Percentiles rank a stretch among this genome's conserved stretches.
Evolutionary conservation across 2,888 invertebrate genomes (phyloP).

Genomic region (Meandrusa payeni): DNA sequence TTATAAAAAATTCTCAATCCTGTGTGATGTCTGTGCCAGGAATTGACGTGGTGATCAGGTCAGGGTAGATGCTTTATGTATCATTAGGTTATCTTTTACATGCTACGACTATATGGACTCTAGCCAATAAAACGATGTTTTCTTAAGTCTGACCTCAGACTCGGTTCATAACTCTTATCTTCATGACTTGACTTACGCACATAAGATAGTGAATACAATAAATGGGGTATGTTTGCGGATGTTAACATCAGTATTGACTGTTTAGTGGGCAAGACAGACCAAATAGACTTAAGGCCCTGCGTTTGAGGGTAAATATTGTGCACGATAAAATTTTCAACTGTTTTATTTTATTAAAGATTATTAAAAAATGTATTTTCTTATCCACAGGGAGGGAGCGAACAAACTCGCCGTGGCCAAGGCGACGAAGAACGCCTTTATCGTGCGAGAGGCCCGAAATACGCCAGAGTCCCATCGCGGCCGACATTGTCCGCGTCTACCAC

Average conservation of each 20-base stretch:
- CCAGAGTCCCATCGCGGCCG: constrained; percentile 70
- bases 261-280: constrained; percentile 41
- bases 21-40: constrained; percentile 40
- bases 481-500: constrained; percentile 82
- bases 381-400: constrained; percentile 71
- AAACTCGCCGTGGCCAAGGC: constrained; percentile 61
- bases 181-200: constrained; percentile 56
- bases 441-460: constrained; percentile 68
- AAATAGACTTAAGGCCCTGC: constrained; percentile 16
- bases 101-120: constrained; percentile 57
- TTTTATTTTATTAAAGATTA: constrained; percentile 14
- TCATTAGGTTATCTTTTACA: constrained; percentile 66
- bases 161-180: constrained; percentile 61
- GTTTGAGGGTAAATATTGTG: constrained; percentile 18
- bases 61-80: constrained; percentile 48
- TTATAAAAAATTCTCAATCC: constrained; percentile 28
- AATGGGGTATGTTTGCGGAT: constrained; percentile 70
- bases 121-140: constrained; percentile 64
- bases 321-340: constrained; percentile 2
- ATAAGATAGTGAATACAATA: constrained; percentile 74
- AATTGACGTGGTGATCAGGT: constrained; percentile 45
- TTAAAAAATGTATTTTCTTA: constrained; percentile 29
- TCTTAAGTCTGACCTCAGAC: constrained; percentile 63
- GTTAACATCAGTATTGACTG: constrained; percentile 57
- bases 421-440: constrained; percentile 71